Evolutionary conservation across 2,113 vertebrate genomes (phyloP), one percentile per base, ranked within the genome.

Genomic region (Ramphastos sulfuratus): DNA sequence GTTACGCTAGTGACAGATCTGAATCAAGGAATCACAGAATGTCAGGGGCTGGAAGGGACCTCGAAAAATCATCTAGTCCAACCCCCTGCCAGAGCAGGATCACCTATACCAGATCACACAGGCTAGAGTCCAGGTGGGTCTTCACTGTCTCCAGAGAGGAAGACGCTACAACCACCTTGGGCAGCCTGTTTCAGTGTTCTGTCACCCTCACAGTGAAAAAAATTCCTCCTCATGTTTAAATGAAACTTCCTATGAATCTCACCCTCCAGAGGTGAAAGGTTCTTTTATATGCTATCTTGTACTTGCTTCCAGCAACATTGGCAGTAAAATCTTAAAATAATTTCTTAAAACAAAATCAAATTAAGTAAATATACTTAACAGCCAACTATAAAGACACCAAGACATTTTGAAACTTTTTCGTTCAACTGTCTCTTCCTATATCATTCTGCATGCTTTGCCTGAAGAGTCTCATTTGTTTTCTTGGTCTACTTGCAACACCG

Each of bases 301-400:
- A 73, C 60, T 85, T 84, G 23, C 14, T 91, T 7, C 48, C 48
- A 92, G 64, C 7, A 92, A 28, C 33, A 27, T 46, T 91, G 35
- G 11, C 46, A 93, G 28, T 89, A 39, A 82, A 92, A 72, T 46
- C 50, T 92, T 81, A 55, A 94, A 70, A 82, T 58, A 79, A 21
- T 50, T 96, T 35, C 31, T 80, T 89, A 95, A 54, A 90, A 95
- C 54, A 27, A 87, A 95, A 91, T 76, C 8, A 87, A 74, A 89
- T 72, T 67, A 91, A 48, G 28, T 83, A 56, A 76, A 50, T 94
- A 50, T 77, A 82, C 28, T 58, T 31, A 91, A 58, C 18, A 88
- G 58, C 85, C 77, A 95, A 91, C 46, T 65, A 89, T 64, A 93
- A 95, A 95, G 84, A 92, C 42, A 93, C 35, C 48, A 74, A 79